Conservation (phyloP, 2,113 vertebrate species). For the Pyxicephalus adspersus region DNA sequence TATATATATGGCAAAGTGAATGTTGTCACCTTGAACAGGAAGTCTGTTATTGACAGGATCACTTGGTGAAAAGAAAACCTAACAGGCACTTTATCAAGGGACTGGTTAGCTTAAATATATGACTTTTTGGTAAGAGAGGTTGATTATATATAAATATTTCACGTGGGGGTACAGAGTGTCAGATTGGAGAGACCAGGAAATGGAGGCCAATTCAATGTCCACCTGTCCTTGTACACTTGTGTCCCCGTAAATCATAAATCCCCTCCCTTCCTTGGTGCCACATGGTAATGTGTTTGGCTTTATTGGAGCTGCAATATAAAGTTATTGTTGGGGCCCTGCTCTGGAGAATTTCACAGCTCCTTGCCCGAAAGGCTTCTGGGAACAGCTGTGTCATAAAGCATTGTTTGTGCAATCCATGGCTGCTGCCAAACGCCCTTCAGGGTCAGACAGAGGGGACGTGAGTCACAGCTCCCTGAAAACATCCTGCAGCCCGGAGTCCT, state of each 20-base stretch:
- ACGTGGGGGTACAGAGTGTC: not conserved
- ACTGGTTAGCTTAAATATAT: not conserved
- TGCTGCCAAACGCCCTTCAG: not conserved
- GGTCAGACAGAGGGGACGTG: not conserved
- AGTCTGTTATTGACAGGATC: too few relatives aligned
- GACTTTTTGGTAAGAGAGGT: not conserved
- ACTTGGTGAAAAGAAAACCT: too few relatives aligned
- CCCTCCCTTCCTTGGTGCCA: slow-evolving; percentile 29
- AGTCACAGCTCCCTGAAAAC: not conserved
- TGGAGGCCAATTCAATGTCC: slow-evolving; percentile 3
- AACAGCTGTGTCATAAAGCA: slow-evolving; percentile 25
- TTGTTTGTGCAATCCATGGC: not conserved
- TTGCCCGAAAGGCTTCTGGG: slow-evolving; percentile 1
- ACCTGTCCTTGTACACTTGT: slow-evolving; percentile 10
- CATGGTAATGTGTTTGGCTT: slow-evolving; percentile 1
- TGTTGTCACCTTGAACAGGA: too few relatives aligned
- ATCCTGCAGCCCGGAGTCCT: not conserved
- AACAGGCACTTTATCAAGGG: too few relatives aligned
- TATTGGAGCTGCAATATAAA: not conserved
- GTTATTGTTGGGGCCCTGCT: not conserved
- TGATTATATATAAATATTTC: not conserved
- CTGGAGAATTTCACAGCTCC: slow-evolving; percentile 12
- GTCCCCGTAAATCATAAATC: not conserved
- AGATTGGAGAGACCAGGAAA: not conserved
- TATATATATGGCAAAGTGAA: too few relatives aligned